Evolutionary conservation across 2,797 vertebrate species (phyloP).

Genomic region (Propithecus perrieri): DNA sequence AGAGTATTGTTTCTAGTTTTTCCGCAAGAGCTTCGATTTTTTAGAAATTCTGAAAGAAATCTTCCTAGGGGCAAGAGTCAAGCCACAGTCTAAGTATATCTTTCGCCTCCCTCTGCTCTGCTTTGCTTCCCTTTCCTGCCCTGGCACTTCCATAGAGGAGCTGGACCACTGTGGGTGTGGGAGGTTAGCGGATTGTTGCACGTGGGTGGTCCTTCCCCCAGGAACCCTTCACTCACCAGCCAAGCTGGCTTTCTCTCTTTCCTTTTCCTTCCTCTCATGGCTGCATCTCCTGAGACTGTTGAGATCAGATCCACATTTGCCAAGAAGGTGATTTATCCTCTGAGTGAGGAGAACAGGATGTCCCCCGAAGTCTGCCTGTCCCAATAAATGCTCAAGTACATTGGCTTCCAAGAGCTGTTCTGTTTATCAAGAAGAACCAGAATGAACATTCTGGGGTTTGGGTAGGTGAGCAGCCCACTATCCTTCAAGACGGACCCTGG

Average conservation of each 20-base stretch:
- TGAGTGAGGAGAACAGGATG: background rate
- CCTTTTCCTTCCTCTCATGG: background rate
- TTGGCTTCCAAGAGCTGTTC: background rate
- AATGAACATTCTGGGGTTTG: background rate
- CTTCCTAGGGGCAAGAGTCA: background rate
- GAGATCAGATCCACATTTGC: background rate
- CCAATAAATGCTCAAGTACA: background rate
- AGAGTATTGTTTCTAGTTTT: conserved; percentile 21
- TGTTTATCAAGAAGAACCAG: background rate
- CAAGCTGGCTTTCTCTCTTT: background rate
- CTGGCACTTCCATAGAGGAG: background rate
- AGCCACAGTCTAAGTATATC: background rate
- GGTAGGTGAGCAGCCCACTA: fast-evolving
- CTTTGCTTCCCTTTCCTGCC: background rate
- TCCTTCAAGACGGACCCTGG: background rate
- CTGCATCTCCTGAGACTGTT: background rate
- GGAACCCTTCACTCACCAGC: background rate
- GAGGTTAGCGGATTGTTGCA: background rate
- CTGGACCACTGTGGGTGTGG: background rate
- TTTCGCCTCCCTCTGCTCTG: background rate
- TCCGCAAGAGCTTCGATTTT: background rate
- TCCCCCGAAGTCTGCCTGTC: background rate
- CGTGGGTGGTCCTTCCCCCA: background rate
- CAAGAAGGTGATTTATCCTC: background rate
- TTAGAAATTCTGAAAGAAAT: background rate